Evolutionary conservation across 2,797 vertebrate genomes (phyloP).

Genomic region (Vultur gryphus): DNA sequence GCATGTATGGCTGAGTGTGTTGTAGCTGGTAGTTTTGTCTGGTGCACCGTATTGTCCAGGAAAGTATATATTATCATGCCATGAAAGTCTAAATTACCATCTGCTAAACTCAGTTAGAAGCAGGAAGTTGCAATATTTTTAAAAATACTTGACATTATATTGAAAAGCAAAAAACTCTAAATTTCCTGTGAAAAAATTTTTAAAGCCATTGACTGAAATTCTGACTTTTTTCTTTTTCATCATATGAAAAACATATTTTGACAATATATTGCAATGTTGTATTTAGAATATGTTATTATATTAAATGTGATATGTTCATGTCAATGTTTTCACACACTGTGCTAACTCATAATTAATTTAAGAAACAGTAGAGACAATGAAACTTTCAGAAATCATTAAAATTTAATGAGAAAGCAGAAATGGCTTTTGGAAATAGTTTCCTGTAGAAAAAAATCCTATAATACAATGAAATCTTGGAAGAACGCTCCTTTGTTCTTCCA

Average conservation of each 20-base stretch:
- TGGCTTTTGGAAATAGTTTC: background rate
- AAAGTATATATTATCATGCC: background rate
- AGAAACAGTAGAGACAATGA: background rate
- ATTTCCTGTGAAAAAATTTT: background rate
- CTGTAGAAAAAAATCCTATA: background rate
- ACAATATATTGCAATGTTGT: background rate
- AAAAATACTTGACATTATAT: background rate
- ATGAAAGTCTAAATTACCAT: background rate
- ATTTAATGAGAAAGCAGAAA: background rate
- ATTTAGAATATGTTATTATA: background rate
- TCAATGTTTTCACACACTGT: background rate
- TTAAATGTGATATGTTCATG: background rate
- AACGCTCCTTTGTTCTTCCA: background rate
- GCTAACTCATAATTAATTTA: background rate
- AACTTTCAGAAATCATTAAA: background rate
- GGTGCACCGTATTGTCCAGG: background rate
- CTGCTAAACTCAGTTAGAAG: background rate
- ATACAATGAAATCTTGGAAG: background rate
- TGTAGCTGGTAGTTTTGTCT: background rate
- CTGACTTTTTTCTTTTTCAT: background rate
- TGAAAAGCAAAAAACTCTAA: background rate
- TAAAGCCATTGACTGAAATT: background rate
- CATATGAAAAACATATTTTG: fast-evolving
- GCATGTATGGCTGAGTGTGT: background rate
- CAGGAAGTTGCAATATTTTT: background rate